These are phyloP conservation scores for Holotrichia oblita DNA, from an alignment of 1,140 invertebrate genomes.

Conservation along the genomic window DNA sequence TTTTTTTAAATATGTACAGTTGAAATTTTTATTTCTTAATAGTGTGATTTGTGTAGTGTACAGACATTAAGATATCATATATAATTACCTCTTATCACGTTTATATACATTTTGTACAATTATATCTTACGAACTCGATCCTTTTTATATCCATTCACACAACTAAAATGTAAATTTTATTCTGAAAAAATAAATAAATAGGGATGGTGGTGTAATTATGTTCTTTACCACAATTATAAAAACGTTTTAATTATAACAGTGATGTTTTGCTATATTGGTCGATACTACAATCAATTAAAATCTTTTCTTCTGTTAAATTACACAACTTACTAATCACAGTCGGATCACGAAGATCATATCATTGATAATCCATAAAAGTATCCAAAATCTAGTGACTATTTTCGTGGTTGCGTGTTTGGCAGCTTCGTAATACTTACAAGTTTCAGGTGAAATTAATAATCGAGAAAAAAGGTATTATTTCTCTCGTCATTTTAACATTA, in stretches of 20 bases:
- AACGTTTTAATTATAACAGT: too few relatives aligned
- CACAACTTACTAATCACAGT: neutral
- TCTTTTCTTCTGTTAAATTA: neutral
- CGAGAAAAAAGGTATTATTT: neutral
- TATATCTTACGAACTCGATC: neutral
- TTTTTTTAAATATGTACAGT: neutral
- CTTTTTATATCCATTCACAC: too few relatives aligned
- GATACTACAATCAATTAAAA: too few relatives aligned
- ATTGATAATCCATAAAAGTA: neutral
- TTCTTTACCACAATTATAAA: too few relatives aligned
- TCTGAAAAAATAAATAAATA: neutral
- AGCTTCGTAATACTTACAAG: neutral
- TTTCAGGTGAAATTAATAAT: neutral
- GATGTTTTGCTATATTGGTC: too few relatives aligned
- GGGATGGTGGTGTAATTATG: neutral
- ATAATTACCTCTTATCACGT: conserved; percentile 13
- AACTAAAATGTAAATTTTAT: too few relatives aligned
- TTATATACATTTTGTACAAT: conserved; percentile 14
- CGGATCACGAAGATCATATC: neutral
- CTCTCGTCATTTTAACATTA: neutral
- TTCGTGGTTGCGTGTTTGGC: neutral
- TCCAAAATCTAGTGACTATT: neutral
- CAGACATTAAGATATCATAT: conserved; percentile 1
- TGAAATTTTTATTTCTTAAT: neutral
- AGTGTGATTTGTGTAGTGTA: neutral